Base-by-base conservation (phyloP, 2,888 invertebrate genomes). In the Rotaria magnacalcarata region DNA sequence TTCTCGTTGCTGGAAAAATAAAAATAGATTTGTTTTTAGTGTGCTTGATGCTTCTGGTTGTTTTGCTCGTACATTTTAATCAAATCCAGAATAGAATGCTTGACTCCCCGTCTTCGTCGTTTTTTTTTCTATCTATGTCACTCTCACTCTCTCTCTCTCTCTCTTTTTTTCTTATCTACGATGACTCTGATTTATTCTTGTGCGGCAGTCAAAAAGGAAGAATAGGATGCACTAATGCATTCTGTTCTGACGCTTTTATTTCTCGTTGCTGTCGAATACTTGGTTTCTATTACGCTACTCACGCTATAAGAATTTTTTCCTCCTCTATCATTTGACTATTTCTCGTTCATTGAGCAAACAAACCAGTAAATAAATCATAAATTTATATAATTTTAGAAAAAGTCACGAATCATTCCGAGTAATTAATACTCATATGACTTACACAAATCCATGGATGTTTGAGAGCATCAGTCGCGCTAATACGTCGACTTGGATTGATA, bases 371-470 rank as follows among this genome's bases (percentile, higher is more conserved):
- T 67, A 67, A 6, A 27, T 7, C 34, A 67, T 67, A 67, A 19
- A 67, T 67, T 5, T 34, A 34, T 67, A 27, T 67, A 7, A 67
- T 34, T 67, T 11, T 6, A 19, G 67, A 34, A 67, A 67, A 67
- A 5, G 16, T 34, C 5, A 41, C 19, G 34, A 67, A 67, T 67
- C 14, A 34, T 60, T 11, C 19, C 27, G 27, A 27, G 27, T 27
- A 14, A 60, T 60, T 10, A 10, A 1, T 27, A 11, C 19, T 41
- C n/a, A 86, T 60, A 85, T 85, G 43, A 90, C 94, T 93, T 94
- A 95, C 95, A 93, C 98, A 99, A 91, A 99, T 99, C 99, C 99
- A 99, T 90, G 99, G 98, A 92, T 99, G 98, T 92, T 97, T 98
- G 88, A 99, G 94, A 88, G 99, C 99, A 92, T 98, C 98, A 87